Conservation (phyloP, 1,140 invertebrate genomes). For the Palaemon carinicauda region DNA sequence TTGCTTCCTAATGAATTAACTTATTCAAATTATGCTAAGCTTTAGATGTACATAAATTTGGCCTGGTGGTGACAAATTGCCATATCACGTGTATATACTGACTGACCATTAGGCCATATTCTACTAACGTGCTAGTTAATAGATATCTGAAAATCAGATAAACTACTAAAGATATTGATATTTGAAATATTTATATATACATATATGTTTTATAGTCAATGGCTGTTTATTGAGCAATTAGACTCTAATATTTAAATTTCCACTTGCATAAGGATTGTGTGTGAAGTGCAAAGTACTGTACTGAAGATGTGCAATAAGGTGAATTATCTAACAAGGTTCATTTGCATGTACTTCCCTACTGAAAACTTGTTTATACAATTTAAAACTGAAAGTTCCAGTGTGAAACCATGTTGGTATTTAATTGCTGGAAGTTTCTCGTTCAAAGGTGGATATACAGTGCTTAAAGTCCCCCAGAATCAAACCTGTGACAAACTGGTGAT, state of each 20-base stretch:
- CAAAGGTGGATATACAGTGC: too few relatives aligned
- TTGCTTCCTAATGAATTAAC: conserved; percentile 48
- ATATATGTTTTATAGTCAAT: conserved; percentile 49
- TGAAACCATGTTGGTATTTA: too few relatives aligned
- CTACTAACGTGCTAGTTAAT: conserved; percentile 42
- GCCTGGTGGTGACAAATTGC: conserved; percentile 17
- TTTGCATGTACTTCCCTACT: too few relatives aligned
- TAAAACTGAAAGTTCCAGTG: too few relatives aligned
- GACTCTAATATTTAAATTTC: conserved; percentile 10
- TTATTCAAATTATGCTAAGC: conserved; percentile 43
- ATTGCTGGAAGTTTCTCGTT: too few relatives aligned
- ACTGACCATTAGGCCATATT: background rate
- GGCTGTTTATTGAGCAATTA: conserved; percentile 43
- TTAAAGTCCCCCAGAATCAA: background rate
- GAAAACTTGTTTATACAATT: too few relatives aligned
- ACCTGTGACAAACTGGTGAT: background rate
- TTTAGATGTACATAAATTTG: conserved; percentile 48
- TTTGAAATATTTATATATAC: conserved; percentile 46
- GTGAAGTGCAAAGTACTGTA: background rate
- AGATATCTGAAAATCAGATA: conserved; percentile 15
- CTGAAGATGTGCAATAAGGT: too few relatives aligned
- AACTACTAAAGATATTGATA: conserved; percentile 42
- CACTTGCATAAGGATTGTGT: background rate
- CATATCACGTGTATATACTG: conserved; percentile 48
- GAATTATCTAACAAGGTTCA: too few relatives aligned